Evolutionary conservation across 2,888 invertebrate genomes (phyloP).

Genomic region (Pyrrhosoma nymphula): DNA sequence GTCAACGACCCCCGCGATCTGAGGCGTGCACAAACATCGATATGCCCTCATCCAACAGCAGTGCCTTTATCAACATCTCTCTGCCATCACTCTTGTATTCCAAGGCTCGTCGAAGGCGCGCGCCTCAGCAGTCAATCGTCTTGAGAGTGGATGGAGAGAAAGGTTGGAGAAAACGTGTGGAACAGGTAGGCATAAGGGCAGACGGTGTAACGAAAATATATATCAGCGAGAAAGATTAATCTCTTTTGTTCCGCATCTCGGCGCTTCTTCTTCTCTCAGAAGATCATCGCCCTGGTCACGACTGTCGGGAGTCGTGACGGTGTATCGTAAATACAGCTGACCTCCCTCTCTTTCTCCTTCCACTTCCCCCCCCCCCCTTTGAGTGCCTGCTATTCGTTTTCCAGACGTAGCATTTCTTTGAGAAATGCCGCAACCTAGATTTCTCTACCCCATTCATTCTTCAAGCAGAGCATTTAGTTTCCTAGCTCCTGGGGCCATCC

Average conservation of each 20-base stretch:
- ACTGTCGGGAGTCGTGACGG: constrained; percentile 4
- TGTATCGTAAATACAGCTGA: neutral
- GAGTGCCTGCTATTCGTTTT: neutral
- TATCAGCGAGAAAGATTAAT: constrained; percentile 2
- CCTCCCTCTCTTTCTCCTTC: neutral
- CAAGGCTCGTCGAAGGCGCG: neutral
- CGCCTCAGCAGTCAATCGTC: neutral
- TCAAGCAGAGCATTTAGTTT: neutral
- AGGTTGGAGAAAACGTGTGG: neutral
- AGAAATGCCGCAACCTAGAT: constrained; percentile 21
- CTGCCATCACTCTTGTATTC: neutral
- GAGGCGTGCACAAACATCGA: neutral
- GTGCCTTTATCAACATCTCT: neutral
- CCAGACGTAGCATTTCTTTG: neutral
- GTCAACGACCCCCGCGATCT: neutral
- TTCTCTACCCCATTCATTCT: neutral
- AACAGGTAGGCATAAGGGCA: neutral
- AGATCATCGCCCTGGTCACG: constrained; percentile 8
- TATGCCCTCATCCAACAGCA: neutral
- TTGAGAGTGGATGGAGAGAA: neutral
- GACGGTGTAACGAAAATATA: neutral
- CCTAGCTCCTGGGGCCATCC: neutral
- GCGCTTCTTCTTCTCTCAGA: neutral
- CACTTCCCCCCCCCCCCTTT: neutral
- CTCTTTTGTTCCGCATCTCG: constrained; percentile 19